Evolutionary conservation across 1,140 invertebrate species (phyloP), one percentile per base, ranked within the genome.

Genomic region (Drosophila kanapiae): DNA sequence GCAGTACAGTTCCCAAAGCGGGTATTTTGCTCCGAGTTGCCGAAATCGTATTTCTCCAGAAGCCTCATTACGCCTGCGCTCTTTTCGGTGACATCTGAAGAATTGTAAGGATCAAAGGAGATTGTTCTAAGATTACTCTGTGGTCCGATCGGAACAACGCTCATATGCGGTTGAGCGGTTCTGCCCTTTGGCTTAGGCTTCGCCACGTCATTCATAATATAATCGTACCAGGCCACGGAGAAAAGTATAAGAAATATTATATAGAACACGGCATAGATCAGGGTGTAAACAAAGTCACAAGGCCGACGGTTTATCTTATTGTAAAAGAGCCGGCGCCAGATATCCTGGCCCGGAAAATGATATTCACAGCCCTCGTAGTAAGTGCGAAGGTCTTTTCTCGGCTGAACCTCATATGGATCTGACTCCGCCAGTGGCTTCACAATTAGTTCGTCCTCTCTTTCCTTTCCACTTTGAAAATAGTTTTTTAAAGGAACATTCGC

Each of bases 1-100:
- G 47, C 9, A 9, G 48, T 67, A 8, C 84, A 87, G 4, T 72
- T 45, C 4, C 72, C 84, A 16, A 87, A 87, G 0, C 80, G 63
- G 1, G 18, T 2, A 23, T 35, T 54, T 2, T 35, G 3, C 1
- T 10, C 45, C 13, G 13, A 6, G 6, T 29, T 3, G 0, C 64
- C 57, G 18, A 75, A 80, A 18, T 51, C 53, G 18, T 78, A 83
- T 23, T 51, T 64, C 2, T 27, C 6, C 6, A 87, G 16, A 27
- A 77, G 57, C 0, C 10, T 29, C 2, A 54, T 6, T 29, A 54
- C 37, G 0, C 31, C 42, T 0, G 42, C 0, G 7, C 48, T 13
- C 49, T 72, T 74, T 18, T 45, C 35, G 4, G 49, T 27, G 0
- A 65, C 23, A 4, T 87, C 42, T 0, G 48, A 31, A 0, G 11